phyloP scores from a whole-genome alignment of 2,888 invertebrate species.

The Acanthoscelides obtectus region DNA sequence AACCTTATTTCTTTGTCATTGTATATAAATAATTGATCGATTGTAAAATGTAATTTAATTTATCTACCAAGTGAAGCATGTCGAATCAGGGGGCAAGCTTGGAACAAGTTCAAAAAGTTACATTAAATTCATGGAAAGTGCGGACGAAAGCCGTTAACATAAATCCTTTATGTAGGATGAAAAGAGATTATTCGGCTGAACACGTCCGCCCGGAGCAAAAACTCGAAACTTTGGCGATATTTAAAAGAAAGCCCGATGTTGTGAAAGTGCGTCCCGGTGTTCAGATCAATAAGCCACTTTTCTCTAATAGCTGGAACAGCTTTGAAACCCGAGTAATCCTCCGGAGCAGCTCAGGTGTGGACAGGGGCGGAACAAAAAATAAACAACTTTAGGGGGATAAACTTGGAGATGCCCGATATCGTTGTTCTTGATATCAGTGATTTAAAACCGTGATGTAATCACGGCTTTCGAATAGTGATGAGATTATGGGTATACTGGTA shows the following conservation, averaged over 20 bases:
- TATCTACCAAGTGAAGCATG: no score
- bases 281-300: slow-evolving; percentile 2
- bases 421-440: no score
- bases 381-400: no score
- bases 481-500: no score
- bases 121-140: background rate
- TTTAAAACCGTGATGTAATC: no score
- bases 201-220: background rate
- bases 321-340: background rate
- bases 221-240: background rate
- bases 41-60: no score
- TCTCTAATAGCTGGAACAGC: slow-evolving; percentile 1
- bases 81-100: slow-evolving; percentile 93
- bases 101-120: slow-evolving; percentile 13
- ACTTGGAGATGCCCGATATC: no score
- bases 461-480: no score
- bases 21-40: no score
- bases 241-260: background rate
- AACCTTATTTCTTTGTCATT: no score
- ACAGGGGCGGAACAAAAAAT: background rate
- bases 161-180: background rate
- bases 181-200: background rate
- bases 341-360: background rate
- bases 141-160: background rate
- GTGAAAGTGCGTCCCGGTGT: background rate